Conservation (phyloP, 2,888 invertebrate genomes). For the Tachina fera region DNA sequence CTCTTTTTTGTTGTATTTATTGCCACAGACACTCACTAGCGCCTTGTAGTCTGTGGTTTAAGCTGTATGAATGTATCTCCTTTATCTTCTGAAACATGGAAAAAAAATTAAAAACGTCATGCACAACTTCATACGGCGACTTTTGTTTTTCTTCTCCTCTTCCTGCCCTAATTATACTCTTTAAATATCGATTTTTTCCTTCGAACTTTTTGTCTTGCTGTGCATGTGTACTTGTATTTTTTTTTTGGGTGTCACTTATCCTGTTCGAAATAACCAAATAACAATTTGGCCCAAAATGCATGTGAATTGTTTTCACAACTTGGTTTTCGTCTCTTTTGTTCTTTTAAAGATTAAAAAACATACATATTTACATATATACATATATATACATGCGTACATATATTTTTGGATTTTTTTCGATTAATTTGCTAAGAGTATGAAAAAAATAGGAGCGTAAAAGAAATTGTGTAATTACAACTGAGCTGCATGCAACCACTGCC, state of each 20-base stretch:
- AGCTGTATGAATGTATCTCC: conserved; percentile 38
- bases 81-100: conserved; percentile 8
- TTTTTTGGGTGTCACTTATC: not conserved
- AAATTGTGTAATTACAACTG: too few species aligned
- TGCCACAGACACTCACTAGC: conserved; percentile 34
- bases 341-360: conserved; percentile 12
- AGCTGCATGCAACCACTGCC: too few species aligned
- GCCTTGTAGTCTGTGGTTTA: conserved; percentile 48
- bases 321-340: not conserved
- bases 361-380: not conserved
- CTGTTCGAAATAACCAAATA: conserved; percentile 24
- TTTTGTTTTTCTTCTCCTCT: conserved; percentile 12
- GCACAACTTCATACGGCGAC: not conserved
- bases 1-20: conserved; percentile 7
- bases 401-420: conserved; percentile 6
- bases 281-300: not conserved
- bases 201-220: not conserved
- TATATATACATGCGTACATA: not conserved
- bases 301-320: conserved; percentile 21
- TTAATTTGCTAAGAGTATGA: conserved; percentile 4
- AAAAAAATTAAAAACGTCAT: conserved; percentile 10
- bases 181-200: conserved; percentile 52
- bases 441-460: not conserved
- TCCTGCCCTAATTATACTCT: conserved; percentile 8
- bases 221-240: not conserved